Percentiles rank a stretch among this genome's conserved stretches.
phyloP scores from a whole-genome alignment of 2,113 vertebrate species.

The Oxygymnocypris stewartii region DNA sequence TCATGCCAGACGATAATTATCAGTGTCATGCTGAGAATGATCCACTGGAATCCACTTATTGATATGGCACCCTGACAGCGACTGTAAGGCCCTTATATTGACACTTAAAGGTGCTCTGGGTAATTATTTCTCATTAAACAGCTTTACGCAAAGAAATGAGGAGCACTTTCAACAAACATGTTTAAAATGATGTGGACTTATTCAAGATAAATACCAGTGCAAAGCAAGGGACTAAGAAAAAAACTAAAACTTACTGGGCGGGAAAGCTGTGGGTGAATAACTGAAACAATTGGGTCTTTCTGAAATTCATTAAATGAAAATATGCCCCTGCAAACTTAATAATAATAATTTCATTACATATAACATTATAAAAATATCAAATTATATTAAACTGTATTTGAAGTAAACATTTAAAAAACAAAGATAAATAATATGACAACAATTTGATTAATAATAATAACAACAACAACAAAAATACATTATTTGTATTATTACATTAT shows the following conservation, averaged over 20 bases:
- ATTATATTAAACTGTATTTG: not conserved
- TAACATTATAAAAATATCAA: too few species aligned
- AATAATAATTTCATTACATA: not conserved
- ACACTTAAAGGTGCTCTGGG: not conserved
- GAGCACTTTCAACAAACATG: not conserved
- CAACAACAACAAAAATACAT: not conserved
- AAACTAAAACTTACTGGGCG: not conserved
- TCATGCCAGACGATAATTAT: slow-evolving; percentile 32
- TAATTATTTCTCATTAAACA: not conserved
- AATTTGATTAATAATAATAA: not conserved
- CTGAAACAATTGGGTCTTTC: not conserved
- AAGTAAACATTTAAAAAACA: not conserved
- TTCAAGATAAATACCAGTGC: not conserved
- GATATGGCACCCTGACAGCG: not conserved
- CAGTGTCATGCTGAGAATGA: slow-evolving; percentile 20
- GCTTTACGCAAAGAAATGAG: not conserved
- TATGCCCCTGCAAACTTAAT: not conserved
- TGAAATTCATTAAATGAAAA: not conserved
- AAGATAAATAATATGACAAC: not conserved
- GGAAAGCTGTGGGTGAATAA: not conserved
- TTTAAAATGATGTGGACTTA: not conserved
- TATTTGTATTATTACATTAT: not conserved
- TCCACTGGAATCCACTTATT: slow-evolving; percentile 26
- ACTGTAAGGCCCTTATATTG: not conserved
- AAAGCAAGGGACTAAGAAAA: not conserved